Evolutionary conservation across 92 coral and sea anemone species (phyloP), one percentile per base, ranked within the genome.

Genomic region (Scolanthus callimorphus): DNA sequence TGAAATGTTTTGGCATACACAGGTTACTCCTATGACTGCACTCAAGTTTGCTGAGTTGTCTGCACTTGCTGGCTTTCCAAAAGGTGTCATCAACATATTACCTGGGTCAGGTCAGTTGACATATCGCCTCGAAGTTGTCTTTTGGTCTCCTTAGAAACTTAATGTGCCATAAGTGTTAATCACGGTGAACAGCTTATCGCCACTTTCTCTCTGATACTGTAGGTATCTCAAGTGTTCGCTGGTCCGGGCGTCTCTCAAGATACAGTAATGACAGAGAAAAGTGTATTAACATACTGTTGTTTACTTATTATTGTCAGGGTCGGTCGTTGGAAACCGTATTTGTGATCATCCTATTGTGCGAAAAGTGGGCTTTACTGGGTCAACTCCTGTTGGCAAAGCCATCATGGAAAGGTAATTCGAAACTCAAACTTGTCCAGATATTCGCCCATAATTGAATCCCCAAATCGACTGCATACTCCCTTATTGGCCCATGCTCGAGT

Each of bases 21-120:
- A 84, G 98, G 96, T 92, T 11, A 92, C 98, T 0, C 91, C 98
- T 11, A 67, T 92, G 94, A 92, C 98, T 0, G 96, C 98, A n/a
- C 82, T 92, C 51, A 92, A 92, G 77, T 92, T 89, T 81, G 96
- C 89, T 23, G 98, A 92, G 56, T 82, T 92, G 31, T 72, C 96
- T 19, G 98, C 96, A 4, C 84, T 67, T 24, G 98, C 96, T 57
- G 98, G 98, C 23, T 92, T 92, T 44, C 98, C 98, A 3, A 90
- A 83, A 56, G 98, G 98, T 46, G 98, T 92, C 30, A 81, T 92
- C 67, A 92, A 92, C 76, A 92, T 88, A 49, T 56, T 92, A 15
- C 98, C 96, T 68, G 98, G 98, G 37, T 89, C 98, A 60, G 98
- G 98, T 92, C 19, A 9, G 8, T 3, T 43, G n/a, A n/a, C n/a